Percentiles rank a stretch among this genome's conserved stretches.
Evolutionary conservation across 2,113 vertebrate species (phyloP).

Genomic region (Athene noctua): DNA sequence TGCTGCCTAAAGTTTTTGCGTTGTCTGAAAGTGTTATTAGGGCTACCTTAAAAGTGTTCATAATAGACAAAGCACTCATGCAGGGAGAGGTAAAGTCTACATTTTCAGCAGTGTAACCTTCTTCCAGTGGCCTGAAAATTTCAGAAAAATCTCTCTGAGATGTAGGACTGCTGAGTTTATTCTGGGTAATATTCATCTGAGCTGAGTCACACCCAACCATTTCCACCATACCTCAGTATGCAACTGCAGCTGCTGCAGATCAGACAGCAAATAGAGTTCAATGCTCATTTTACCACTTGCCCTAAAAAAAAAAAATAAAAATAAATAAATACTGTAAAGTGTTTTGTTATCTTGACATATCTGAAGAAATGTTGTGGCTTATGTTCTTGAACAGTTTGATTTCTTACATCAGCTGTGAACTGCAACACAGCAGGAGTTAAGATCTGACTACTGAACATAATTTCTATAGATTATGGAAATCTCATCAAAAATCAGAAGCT

Average conservation of each 20-base stretch:
- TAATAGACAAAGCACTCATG: background rate
- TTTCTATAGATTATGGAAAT: background rate
- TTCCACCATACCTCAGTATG: background rate
- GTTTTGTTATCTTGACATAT: background rate
- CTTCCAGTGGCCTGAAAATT: background rate
- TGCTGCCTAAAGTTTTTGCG: rapidly evolving
- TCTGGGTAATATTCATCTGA: background rate
- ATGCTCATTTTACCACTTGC: background rate
- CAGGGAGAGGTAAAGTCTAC: background rate
- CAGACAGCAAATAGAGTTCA: background rate
- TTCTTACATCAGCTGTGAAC: background rate
- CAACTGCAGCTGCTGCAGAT: background rate
- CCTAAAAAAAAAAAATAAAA: background rate
- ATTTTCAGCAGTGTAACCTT: background rate
- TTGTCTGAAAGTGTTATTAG: background rate
- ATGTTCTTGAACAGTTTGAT: background rate
- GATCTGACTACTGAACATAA: background rate
- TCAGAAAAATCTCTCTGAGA: background rate
- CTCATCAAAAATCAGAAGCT: background rate
- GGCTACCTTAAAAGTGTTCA: background rate
- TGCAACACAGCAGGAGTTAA: background rate
- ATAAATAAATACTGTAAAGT: background rate
- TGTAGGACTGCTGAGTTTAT: background rate
- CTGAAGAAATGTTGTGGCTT: background rate
- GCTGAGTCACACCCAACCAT: background rate